Evolutionary conservation across 1,140 invertebrate species (phyloP).

Genomic region (Drosophila punjabiensis): DNA sequence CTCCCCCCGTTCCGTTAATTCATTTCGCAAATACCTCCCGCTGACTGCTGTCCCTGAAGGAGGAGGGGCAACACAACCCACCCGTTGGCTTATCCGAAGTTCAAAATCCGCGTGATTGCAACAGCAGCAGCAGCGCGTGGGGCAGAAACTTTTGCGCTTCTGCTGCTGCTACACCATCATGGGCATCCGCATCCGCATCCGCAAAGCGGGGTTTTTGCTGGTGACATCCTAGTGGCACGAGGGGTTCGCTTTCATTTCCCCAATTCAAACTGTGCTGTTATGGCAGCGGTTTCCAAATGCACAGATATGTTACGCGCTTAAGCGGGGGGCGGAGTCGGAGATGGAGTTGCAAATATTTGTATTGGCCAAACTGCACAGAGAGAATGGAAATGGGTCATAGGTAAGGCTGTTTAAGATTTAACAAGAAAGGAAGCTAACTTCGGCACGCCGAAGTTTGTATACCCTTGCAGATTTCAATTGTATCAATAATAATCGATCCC

Average conservation of each 20-base stretch:
- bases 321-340: not conserved
- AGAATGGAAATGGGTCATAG: not conserved
- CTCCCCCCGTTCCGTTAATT: constrained; percentile 7
- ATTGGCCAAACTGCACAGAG: not conserved
- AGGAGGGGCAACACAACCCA: not conserved
- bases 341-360: constrained; percentile 7
- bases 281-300: constrained; percentile 31
- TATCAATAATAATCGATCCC: too few species aligned
- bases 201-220: constrained; percentile 29
- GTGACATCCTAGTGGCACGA: constrained; percentile 26
- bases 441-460: too few species aligned
- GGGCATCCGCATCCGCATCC: constrained; percentile 2
- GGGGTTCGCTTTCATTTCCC: constrained; percentile 36
- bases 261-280: constrained; percentile 28
- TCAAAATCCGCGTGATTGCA: constrained; percentile 53
- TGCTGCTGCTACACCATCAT: not conserved
- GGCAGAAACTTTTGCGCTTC: constrained; percentile 38
- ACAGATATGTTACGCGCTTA: constrained; percentile 17
- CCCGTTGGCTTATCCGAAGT: constrained; percentile 42
- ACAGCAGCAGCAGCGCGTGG: constrained; percentile 32
- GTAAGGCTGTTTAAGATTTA: too few species aligned
- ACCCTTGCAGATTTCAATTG: too few species aligned
- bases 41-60: constrained; percentile 19
- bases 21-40: constrained; percentile 15
- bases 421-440: too few species aligned